Evolutionary conservation across 2,113 vertebrate genomes (phyloP), one percentile per base, ranked within the genome.

Genomic region (Calyptomena viridis): DNA sequence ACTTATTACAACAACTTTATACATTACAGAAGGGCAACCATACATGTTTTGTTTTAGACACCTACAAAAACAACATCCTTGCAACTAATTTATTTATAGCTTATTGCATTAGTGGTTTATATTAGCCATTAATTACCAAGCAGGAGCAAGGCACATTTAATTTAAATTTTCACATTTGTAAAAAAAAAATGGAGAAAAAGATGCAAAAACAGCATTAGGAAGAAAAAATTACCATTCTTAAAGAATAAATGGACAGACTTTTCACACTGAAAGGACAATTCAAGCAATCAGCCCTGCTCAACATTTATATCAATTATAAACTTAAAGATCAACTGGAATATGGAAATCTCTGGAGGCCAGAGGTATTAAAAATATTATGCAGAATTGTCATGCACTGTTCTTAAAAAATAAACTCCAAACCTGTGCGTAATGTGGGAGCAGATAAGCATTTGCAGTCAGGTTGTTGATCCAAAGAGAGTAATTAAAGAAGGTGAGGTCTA

Each of bases 401-500:
- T 95, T 95, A 95, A 95, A 96, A 96, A 96, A 97, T 91, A 96
- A 94, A 96, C 95, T 97, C 95, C 93, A 94, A 93, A 94, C 92
- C 96, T 90, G 88, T 75, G 88, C 1, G 7, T 90, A 96, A 96
- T 94, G 95, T 89, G 89, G 96, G 73, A 96, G 94, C 60, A 95
- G 95, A 89, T 94, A 95, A 96, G 85, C 91, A 66, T 95, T 97
- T 91, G 94, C 95, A 79, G 96, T 78, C 78, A 87, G 77, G 78
- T 94, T 96, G 95, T 95, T 96, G 92, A 97, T 97, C 94, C 94
- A 92, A 95, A 97, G 87, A 96, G 90, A 93, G 91, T 92, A 90
- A 97, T 97, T 96, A 97, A 96, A 91, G 96, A 95, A 97, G 94
- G 92, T 93, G 87, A 97, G 92, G 82, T 80, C 93, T 97, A 88